phyloP scores from a whole-genome alignment of 1,140 invertebrate genomes.

The Armadillidium nasatum region DNA sequence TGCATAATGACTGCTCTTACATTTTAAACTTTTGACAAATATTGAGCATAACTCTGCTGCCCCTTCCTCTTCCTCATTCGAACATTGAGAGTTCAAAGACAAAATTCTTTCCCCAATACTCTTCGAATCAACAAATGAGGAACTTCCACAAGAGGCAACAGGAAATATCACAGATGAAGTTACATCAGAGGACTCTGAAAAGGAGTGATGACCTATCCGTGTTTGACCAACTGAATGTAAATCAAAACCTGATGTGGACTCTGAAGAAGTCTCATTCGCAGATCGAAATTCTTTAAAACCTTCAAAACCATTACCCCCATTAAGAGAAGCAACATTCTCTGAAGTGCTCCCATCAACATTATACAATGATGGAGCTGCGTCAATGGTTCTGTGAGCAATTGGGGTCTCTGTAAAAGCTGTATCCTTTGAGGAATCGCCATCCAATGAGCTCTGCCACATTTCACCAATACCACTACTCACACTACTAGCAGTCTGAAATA shows the following conservation, averaged over 20 bases:
- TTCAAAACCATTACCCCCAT: no score
- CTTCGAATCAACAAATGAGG: background rate
- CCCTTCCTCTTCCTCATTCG: no score
- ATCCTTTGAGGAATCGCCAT: background rate
- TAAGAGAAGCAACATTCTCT: no score
- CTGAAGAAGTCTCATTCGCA: no score
- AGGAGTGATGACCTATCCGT: background rate
- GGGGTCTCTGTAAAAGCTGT: background rate
- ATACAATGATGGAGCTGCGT: no score
- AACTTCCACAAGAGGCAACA: background rate
- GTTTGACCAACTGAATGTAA: no score
- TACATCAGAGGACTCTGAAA: background rate
- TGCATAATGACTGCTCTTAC: no score
- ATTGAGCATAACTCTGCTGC: no score
- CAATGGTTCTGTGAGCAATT: background rate
- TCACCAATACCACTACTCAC: slow-evolving; percentile 2
- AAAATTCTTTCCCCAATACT: background rate
- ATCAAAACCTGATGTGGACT: no score
- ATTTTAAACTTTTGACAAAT: no score
- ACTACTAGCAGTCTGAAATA: slow-evolving; percentile 1
- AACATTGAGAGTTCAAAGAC: background rate
- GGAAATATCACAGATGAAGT: slow-evolving; percentile 1
- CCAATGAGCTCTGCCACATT: slow-evolving; percentile 1
- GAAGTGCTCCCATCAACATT: no score
- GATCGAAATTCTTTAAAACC: no score